A percentile compares a stretch with the other conserved stretches of the same genome.
These are phyloP conservation scores for Rhingia rostrata DNA, from an alignment of 2,888 invertebrate species.

Conservation along the genomic window DNA sequence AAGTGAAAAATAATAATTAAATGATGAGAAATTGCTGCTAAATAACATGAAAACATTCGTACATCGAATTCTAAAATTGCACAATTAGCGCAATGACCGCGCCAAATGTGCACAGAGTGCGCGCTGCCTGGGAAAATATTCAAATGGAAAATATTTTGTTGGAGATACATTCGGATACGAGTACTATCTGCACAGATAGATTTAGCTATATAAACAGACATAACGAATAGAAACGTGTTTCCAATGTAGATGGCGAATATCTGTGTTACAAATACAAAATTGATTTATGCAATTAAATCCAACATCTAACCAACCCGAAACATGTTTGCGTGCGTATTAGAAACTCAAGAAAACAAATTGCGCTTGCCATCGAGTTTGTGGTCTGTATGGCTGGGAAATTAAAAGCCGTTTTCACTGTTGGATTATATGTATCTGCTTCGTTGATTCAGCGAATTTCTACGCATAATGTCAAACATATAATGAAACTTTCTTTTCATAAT, in stretches of 20 bases:
- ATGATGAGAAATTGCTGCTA: slow-evolving; percentile 64
- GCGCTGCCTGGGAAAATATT: slow-evolving; percentile 62
- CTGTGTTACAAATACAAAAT: slow-evolving; percentile 65
- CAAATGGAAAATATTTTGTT: slow-evolving; percentile 57
- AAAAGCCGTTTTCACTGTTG: slow-evolving; percentile 9
- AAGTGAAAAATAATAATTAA: slow-evolving; percentile 68
- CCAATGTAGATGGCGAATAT: slow-evolving; percentile 44
- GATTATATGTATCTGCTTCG: not conserved
- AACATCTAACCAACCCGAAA: slow-evolving; percentile 56
- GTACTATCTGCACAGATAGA: slow-evolving; percentile 1
- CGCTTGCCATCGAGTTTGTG: slow-evolving; percentile 19
- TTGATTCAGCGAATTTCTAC: slow-evolving; percentile 5
- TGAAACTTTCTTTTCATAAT: slow-evolving; percentile 43
- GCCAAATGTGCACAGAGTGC: slow-evolving; percentile 51
- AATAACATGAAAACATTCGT: slow-evolving; percentile 32
- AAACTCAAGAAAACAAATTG: slow-evolving; percentile 41
- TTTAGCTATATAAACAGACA: not conserved
- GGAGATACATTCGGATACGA: slow-evolving; percentile 16
- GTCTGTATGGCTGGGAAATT: slow-evolving; percentile 20
- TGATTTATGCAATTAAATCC: slow-evolving; percentile 72
- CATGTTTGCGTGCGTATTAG: slow-evolving; percentile 54
- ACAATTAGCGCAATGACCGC: slow-evolving; percentile 74
- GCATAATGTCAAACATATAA: slow-evolving; percentile 52
- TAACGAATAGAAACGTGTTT: slow-evolving; percentile 16
- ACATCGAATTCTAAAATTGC: slow-evolving; percentile 71